These are phyloP conservation scores for Bos javanicus DNA, from an alignment of 2,113 vertebrate species.

Conservation along the genomic window DNA sequence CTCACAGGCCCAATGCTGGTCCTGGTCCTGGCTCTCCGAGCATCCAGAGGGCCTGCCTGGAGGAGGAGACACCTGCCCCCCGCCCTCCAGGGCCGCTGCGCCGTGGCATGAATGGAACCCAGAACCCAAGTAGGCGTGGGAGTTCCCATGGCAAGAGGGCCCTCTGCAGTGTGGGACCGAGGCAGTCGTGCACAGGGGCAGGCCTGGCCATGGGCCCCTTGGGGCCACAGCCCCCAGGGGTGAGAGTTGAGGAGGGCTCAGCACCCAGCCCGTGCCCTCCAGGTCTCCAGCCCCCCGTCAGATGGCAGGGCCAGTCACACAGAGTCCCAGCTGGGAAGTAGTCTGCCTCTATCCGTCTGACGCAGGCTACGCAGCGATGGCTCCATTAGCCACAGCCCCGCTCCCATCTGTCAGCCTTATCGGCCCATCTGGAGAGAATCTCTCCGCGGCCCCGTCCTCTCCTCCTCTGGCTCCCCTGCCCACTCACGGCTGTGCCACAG, in stretches of 20 bases:
- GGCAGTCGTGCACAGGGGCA: not conserved
- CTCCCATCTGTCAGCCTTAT: not conserved
- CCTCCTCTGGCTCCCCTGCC: not conserved
- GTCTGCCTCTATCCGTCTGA: conserved; percentile 68
- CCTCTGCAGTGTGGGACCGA: not conserved
- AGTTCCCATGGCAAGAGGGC: not conserved
- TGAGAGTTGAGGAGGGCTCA: not conserved
- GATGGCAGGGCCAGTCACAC: not conserved
- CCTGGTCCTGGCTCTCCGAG: too few species aligned
- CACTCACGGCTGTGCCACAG: conserved; percentile 17
- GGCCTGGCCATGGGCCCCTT: not conserved
- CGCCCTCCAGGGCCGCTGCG: rapidly evolving
- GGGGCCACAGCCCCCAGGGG: not conserved
- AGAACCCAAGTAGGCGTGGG: too few species aligned
- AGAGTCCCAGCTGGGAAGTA: not conserved
- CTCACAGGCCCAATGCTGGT: not conserved
- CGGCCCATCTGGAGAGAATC: not conserved
- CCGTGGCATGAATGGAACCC: not conserved
- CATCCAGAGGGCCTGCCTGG: not conserved
- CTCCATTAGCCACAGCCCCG: not conserved
- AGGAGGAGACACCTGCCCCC: not conserved
- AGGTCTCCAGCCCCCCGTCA: not conserved
- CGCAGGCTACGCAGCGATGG: not conserved
- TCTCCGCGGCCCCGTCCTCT: not conserved
- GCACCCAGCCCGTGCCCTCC: rapidly evolving